These are phyloP conservation scores for Dicranocentrus wangi DNA, from an alignment of 2,888 invertebrate genomes.

Conservation along the genomic window DNA sequence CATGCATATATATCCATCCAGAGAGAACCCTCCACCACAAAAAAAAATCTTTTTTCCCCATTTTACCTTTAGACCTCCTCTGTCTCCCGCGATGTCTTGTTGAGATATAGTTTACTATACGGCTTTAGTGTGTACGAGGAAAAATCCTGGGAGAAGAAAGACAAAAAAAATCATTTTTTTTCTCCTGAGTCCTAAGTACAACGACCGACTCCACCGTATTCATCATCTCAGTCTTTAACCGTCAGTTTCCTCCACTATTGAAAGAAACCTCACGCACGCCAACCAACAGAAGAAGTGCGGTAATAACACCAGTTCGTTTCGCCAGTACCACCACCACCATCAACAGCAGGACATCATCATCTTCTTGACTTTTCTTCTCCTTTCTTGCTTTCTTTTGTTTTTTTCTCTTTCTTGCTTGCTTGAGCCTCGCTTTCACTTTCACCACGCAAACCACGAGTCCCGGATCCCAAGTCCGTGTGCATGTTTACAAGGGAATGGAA, in stretches of 20 bases:
- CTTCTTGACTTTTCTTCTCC: constrained; percentile 42
- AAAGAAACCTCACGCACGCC: constrained; percentile 16
- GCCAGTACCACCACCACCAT: constrained; percentile 39
- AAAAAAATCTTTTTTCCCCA: background rate
- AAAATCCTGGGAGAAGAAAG: constrained; percentile 9
- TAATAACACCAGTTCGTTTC: background rate
- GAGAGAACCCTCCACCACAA: no score
- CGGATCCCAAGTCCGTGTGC: constrained; percentile 10
- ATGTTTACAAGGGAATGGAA: constrained; percentile 3
- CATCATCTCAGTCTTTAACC: constrained; percentile 33
- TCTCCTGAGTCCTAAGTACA: no score
- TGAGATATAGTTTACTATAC: background rate
- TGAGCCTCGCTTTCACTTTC: constrained; percentile 38
- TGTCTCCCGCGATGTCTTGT: no score
- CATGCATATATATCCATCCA: constrained; percentile 11
- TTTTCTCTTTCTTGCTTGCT: background rate
- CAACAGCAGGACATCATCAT: constrained; percentile 13
- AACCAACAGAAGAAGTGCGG: background rate
- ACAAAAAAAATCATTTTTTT: constrained; percentile 32
- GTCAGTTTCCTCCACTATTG: constrained; percentile 27
- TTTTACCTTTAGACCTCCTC: constrained; percentile 17
- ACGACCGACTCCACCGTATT: constrained; percentile 5
- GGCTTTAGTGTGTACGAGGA: no score
- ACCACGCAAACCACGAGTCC: constrained; percentile 49
- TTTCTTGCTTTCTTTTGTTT: constrained; percentile 26